phyloP scores from a whole-genome alignment of 2,888 invertebrate species.

The Scrobipalpa atriplicella region DNA sequence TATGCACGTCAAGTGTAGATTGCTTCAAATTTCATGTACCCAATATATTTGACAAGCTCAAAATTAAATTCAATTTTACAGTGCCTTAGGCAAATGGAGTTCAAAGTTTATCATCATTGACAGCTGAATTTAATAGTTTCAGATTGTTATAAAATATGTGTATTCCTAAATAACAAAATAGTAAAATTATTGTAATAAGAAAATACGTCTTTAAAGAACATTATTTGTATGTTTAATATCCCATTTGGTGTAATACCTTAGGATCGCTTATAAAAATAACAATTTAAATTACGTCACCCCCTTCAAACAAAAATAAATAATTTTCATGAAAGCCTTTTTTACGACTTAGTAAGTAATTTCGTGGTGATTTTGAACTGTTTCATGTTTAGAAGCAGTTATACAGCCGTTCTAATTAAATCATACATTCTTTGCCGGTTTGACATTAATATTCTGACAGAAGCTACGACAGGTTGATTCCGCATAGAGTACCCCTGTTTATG shows the following conservation, averaged over 20 bases:
- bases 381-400: conserved; percentile 65
- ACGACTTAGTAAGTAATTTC: conserved; percentile 17
- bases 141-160: no score
- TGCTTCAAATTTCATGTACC: no score
- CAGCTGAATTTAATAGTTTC: no score
- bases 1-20: no score
- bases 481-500: conserved; percentile 56
- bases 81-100: no score
- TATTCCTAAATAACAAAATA: no score
- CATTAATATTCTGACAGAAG: conserved; percentile 64
- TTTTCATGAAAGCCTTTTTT: conserved; percentile 6
- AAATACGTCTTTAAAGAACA: no score
- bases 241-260: not conserved
- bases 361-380: conserved; percentile 40
- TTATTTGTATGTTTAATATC: not conserved
- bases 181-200: no score
- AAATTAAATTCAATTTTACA: no score
- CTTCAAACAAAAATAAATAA: not conserved
- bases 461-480: conserved; percentile 64
- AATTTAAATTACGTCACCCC: not conserved
- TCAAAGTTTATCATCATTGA: no score
- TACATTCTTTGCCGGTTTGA: conserved; percentile 61
- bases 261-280: not conserved
- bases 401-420: conserved; percentile 71
- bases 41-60: no score